phyloP scores from a whole-genome alignment of 2,113 vertebrate genomes.

The Datnioides undecimradiatus region DNA sequence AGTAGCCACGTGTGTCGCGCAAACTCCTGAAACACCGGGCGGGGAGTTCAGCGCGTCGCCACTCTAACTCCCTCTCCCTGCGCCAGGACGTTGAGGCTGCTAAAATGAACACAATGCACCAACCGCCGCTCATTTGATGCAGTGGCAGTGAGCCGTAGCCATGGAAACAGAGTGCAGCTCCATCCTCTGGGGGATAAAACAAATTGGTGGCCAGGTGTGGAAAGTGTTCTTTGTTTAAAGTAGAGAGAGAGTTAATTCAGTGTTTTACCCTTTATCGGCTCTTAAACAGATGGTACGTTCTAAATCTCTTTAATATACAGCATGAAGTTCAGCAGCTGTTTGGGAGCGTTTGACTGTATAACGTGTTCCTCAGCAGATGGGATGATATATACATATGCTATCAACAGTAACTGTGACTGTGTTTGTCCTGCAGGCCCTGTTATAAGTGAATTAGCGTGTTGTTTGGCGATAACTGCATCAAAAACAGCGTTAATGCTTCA shows the following conservation, averaged over 20 bases:
- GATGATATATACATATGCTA: too few species aligned
- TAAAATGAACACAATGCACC: background rate
- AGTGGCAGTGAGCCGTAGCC: conserved; percentile 13
- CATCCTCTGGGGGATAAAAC: background rate
- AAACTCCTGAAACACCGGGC: background rate
- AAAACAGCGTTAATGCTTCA: background rate
- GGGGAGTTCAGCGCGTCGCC: background rate
- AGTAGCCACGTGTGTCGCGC: too few species aligned
- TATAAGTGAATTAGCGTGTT: background rate
- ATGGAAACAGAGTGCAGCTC: conserved; percentile 33
- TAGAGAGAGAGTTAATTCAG: background rate
- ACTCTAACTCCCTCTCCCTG: background rate
- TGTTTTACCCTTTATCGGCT: background rate
- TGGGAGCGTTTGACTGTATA: background rate
- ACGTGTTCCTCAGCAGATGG: background rate
- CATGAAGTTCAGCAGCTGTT: background rate
- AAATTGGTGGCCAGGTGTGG: background rate
- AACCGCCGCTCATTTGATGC: background rate
- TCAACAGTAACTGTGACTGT: background rate
- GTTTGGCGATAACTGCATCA: background rate
- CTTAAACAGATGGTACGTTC: background rate
- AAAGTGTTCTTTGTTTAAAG: background rate
- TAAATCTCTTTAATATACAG: background rate
- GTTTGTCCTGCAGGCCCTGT: background rate
- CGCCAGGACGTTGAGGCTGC: background rate